phyloP scores from a whole-genome alignment of 2,113 vertebrate species.

The Datnioides undecimradiatus region DNA sequence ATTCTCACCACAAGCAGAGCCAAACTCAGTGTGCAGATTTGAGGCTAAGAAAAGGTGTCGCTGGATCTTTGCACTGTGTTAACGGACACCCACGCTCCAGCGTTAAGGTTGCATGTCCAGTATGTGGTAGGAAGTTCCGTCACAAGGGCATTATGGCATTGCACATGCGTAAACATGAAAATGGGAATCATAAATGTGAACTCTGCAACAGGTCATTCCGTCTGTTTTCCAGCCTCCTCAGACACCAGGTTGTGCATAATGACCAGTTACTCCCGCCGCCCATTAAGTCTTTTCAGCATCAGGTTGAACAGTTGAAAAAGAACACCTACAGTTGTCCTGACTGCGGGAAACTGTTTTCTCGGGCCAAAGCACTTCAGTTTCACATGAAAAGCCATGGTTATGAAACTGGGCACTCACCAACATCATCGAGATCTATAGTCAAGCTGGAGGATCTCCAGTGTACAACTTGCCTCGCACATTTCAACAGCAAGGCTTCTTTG shows the following conservation, averaged over 20 bases:
- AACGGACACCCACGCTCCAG: constrained; percentile 64
- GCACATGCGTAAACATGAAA: constrained; percentile 82
- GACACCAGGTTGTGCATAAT: constrained; percentile 82
- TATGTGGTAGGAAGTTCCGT: constrained; percentile 80
- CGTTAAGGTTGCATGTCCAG: constrained; percentile 73
- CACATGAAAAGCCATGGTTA: constrained; percentile 86
- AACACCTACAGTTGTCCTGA: constrained; percentile 84
- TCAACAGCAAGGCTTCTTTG: constrained; percentile 73
- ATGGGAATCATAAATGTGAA: constrained; percentile 80
- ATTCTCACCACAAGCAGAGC: constrained; percentile 83
- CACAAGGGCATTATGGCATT: constrained; percentile 78
- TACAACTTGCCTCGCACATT: constrained; percentile 69
- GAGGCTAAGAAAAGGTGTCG: constrained; percentile 56
- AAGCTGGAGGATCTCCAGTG: constrained; percentile 71
- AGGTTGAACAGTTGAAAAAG: constrained; percentile 83
- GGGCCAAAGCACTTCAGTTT: constrained; percentile 86
- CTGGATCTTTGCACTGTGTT: constrained; percentile 45
- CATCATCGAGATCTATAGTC: constrained; percentile 41
- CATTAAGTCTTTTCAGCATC: constrained; percentile 83
- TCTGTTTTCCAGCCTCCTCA: constrained; percentile 82
- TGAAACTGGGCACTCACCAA: constrained; percentile 70
- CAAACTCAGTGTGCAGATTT: constrained; percentile 71
- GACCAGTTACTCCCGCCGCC: constrained; percentile 73
- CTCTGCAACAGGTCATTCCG: constrained; percentile 83
- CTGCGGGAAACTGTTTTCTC: constrained; percentile 84